Evolutionary conservation across 2,888 invertebrate species (phyloP), one percentile per base, ranked within the genome.

Genomic region (Idaea straminata): DNA sequence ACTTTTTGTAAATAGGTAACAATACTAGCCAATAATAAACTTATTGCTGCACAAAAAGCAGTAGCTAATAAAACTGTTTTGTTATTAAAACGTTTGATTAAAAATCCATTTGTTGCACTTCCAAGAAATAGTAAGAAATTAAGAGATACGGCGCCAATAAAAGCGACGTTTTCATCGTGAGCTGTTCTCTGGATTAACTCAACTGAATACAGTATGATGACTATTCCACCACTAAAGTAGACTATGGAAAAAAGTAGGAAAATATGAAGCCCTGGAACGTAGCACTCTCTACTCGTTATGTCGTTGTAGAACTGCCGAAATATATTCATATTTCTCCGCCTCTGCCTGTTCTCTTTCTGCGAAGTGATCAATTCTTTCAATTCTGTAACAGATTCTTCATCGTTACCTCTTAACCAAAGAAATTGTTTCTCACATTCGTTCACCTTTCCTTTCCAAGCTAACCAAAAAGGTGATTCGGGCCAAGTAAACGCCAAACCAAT

Each of bases 381-480:
- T 59, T 75, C 75, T 63, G 59, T 70, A 13, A 61, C 58, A 0
- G 73, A 65, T 34, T 64, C 57, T 10, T 66, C 64, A 59, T 65
- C 66, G 1, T 63, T 66, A 6, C 75, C 75, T 66, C 75, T 69
- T 25, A 75, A 36, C 72, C 71, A 73, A 15, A 57, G 34, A 15
- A 75, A 75, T 1, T 69, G 62, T 57, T 66, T 61, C 25, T 72
- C 69, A 64, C 73, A 72, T 64, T 67, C 62, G 3, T 71, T 68
- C 15, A 68, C 69, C 34, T 71, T 57, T 6, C 69, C 72, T 66
- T 68, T 74, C 34, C 59, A 72, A 7, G 74, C 75, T 2, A 74
- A 61, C 74, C 74, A 75, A 0, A 61, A 60, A 5, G 77, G 77
- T 0, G 77, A 77, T 57, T 77, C 76, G 0, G 77, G 77, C 77